A percentile compares a stretch with the other conserved stretches of the same genome.
Conservation (phyloP, 2,797 vertebrate genomes). For the Podarcis lilfordi region DNA sequence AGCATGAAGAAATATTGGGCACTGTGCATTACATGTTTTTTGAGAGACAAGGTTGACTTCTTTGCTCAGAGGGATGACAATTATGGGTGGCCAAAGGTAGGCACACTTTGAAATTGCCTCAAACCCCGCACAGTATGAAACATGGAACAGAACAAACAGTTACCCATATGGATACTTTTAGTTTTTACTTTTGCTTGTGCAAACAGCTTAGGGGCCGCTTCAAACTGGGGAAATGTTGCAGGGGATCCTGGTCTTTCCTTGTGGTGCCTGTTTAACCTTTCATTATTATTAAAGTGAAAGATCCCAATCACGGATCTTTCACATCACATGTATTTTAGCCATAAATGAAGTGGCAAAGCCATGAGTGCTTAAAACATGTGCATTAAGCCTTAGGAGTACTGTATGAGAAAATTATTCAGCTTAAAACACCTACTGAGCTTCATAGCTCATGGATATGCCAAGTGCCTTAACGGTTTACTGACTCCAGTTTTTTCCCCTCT, state of each 20-base stretch:
- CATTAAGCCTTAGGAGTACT: conserved; percentile 38
- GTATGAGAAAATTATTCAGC: conserved; percentile 48
- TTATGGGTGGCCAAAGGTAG: no score
- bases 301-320: no score
- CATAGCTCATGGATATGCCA: conserved; percentile 17
- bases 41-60: no score
- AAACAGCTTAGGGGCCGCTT: neutral
- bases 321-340: neutral
- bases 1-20: no score
- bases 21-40: no score
- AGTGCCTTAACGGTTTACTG: conserved; percentile 46
- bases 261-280: neutral
- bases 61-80: no score
- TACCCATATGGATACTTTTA: neutral
- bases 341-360: neutral
- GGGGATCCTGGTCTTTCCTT: neutral
- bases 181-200: neutral
- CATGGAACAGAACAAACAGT: neutral
- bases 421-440: conserved; percentile 35
- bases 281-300: neutral
- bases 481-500: conserved; percentile 48
- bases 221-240: neutral
- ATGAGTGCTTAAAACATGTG: neutral
- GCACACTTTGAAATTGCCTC: no score
- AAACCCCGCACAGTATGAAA: neutral